phyloP scores from a whole-genome alignment of 2,113 vertebrate genomes.

The Microtus richardsoni region DNA sequence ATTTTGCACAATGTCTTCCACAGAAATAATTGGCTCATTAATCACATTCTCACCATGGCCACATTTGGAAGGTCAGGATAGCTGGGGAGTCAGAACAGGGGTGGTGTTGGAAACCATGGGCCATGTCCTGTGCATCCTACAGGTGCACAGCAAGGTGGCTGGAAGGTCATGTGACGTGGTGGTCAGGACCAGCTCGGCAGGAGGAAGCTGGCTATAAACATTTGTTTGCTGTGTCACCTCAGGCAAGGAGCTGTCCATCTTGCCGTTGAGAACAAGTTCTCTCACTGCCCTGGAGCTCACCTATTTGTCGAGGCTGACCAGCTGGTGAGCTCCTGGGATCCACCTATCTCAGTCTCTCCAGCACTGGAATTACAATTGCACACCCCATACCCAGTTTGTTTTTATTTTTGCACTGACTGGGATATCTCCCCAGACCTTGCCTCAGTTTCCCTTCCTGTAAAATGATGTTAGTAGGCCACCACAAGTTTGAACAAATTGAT shows the following conservation, averaged over 20 bases:
- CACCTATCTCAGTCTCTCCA: too few species aligned
- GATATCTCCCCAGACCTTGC: not conserved
- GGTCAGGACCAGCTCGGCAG: not conserved
- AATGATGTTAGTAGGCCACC: not conserved
- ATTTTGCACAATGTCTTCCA: constrained; percentile 81
- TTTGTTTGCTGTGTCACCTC: not conserved
- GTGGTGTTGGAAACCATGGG: not conserved
- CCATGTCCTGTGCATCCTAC: not conserved
- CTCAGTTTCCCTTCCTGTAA: not conserved
- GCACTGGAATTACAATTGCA: not conserved
- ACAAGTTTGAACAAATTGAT: not conserved
- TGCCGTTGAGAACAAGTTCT: not conserved
- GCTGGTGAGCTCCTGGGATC: too few species aligned
- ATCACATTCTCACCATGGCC: constrained; percentile 82
- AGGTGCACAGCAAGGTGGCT: not conserved
- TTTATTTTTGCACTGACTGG: not conserved
- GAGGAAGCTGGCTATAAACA: not conserved
- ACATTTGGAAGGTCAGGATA: constrained; percentile 82
- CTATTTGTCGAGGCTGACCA: not conserved
- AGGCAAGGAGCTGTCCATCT: not conserved
- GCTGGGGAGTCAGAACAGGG: constrained; percentile 65
- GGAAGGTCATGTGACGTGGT: not conserved
- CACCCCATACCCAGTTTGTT: not conserved
- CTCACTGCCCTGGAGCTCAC: not conserved
- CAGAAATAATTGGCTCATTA: constrained; percentile 87